Percentiles rank a stretch among this genome's conserved stretches.
phyloP scores from a whole-genome alignment of 2,888 invertebrate genomes.

The Ephialtes manifestator region DNA sequence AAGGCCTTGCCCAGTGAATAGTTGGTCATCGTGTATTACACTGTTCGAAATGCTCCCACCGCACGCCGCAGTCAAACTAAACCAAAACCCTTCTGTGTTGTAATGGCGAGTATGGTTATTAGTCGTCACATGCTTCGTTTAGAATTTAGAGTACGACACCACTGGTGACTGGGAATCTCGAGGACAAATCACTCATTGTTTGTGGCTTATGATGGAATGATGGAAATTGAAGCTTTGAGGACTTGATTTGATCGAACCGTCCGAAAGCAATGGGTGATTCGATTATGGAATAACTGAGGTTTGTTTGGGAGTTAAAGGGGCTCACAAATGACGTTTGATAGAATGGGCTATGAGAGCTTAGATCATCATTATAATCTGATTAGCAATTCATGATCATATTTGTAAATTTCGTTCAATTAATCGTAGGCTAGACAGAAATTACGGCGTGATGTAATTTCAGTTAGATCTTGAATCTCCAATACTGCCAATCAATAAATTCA shows the following conservation, averaged over 20 bases:
- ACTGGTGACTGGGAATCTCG: background rate
- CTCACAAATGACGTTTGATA: background rate
- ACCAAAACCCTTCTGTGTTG: background rate
- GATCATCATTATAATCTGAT: too few species aligned
- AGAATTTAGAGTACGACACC: constrained; percentile 17
- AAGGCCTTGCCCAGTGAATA: constrained; percentile 38
- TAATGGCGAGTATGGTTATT: constrained; percentile 36
- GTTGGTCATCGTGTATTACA: constrained; percentile 31
- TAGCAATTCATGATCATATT: too few species aligned
- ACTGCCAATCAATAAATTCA: too few species aligned
- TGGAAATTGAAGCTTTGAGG: constrained; percentile 5
- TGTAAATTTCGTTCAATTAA: too few species aligned
- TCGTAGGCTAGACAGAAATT: too few species aligned
- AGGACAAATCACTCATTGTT: constrained; percentile 10
- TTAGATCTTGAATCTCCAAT: too few species aligned
- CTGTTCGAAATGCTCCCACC: constrained; percentile 26
- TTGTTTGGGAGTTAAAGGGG: background rate
- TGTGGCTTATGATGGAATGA: background rate
- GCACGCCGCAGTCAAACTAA: background rate
- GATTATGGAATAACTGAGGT: constrained; percentile 8
- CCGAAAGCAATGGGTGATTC: background rate
- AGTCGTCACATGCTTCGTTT: constrained; percentile 31
- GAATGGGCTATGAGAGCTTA: background rate
- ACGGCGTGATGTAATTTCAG: too few species aligned
- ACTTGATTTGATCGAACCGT: constrained; percentile 12